These are phyloP conservation scores for Tapirus terrestris DNA, from an alignment of 2,113 vertebrate genomes.

Conservation along the genomic window DNA sequence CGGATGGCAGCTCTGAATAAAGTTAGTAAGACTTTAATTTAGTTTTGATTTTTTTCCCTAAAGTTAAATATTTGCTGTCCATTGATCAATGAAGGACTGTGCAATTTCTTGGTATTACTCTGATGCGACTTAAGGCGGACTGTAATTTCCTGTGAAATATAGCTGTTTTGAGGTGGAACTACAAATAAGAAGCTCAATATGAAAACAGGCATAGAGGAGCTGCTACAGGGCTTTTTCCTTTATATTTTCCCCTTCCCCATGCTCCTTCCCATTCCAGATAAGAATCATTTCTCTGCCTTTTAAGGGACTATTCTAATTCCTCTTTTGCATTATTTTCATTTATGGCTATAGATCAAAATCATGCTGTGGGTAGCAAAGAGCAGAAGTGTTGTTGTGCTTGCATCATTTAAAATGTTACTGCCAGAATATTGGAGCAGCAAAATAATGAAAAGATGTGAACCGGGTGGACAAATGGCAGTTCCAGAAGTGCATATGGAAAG, in stretches of 20 bases:
- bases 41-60: constrained; percentile 54
- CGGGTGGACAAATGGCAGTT: not conserved
- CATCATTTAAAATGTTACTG: not conserved
- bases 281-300: not conserved
- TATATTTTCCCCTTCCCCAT: not conserved
- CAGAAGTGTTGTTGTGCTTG: not conserved
- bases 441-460: not conserved
- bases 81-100: constrained; percentile 52
- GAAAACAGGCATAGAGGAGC: constrained; percentile 6
- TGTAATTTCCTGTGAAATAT: constrained; percentile 70
- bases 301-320: not conserved
- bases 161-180: constrained; percentile 48
- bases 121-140: constrained; percentile 37
- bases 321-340: not conserved
- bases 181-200: constrained; percentile 16
- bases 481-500: not conserved
- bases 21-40: constrained; percentile 68
- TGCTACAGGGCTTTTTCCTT: not conserved
- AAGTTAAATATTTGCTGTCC: constrained; percentile 72
- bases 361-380: not conserved
- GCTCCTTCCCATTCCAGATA: not conserved
- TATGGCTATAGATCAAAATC: constrained; percentile 37
- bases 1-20: constrained; percentile 32
- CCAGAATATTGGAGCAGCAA: not conserved
- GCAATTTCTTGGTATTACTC: constrained; percentile 48